phyloP scores from a whole-genome alignment of 2,797 vertebrate genomes.

The Acanthiza pusilla region DNA sequence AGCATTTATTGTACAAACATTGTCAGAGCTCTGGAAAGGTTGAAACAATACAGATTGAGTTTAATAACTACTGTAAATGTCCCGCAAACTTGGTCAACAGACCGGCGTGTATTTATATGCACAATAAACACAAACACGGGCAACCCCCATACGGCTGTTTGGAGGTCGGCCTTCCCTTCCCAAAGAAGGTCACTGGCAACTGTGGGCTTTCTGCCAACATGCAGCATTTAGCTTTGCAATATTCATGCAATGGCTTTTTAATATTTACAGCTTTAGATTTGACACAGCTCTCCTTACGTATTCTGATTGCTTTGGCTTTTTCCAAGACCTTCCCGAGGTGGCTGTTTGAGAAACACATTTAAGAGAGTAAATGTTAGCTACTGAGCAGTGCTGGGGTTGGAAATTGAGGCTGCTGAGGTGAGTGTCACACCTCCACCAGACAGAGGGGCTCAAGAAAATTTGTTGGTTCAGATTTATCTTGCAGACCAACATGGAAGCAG shows the following conservation, averaged over 20 bases:
- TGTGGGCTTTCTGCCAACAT: conserved; percentile 39
- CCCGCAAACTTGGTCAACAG: conserved; percentile 51
- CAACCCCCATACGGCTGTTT: neutral
- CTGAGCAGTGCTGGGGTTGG: neutral
- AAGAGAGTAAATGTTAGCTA: conserved; percentile 32
- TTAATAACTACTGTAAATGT: conserved; percentile 68
- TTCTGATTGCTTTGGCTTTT: conserved; percentile 63
- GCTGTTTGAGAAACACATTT: neutral
- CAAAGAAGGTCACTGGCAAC: conserved; percentile 43
- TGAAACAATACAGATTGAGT: conserved; percentile 55
- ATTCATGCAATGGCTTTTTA: conserved; percentile 51
- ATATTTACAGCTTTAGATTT: conserved; percentile 61
- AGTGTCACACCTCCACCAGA: neutral
- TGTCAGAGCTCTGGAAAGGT: conserved; percentile 42
- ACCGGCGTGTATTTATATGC: neutral
- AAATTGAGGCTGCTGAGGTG: neutral
- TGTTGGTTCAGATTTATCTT: neutral
- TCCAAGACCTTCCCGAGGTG: conserved; percentile 21
- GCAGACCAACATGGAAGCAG: neutral
- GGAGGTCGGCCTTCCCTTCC: conserved; percentile 39
- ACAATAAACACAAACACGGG: conserved; percentile 53
- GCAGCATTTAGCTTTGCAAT: conserved; percentile 59
- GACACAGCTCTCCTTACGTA: conserved; percentile 20
- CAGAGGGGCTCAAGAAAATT: neutral
- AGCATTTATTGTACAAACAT: conserved; percentile 30